phyloP scores from a whole-genome alignment of 2,113 vertebrate species.

The Mustelus asterias region DNA sequence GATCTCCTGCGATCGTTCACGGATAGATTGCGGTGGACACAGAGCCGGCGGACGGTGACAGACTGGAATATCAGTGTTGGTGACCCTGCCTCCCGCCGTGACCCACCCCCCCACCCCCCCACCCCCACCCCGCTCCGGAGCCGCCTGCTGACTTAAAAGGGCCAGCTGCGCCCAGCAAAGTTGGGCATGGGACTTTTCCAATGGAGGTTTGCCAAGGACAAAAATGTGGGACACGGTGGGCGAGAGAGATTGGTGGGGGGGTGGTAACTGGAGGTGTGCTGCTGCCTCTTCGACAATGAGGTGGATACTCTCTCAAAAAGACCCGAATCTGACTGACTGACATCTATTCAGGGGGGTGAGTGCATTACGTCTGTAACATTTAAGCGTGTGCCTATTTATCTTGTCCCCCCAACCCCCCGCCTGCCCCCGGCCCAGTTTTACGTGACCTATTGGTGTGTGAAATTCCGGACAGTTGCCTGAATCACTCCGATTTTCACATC shows the following conservation, averaged over 20 bases:
- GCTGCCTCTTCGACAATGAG: neutral
- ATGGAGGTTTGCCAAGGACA: too few relatives aligned
- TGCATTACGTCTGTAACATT: neutral
- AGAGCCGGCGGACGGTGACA: neutral
- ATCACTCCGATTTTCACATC: too few relatives aligned
- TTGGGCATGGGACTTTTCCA: neutral
- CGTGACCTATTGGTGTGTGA: too few relatives aligned
- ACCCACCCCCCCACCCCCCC: too few relatives aligned
- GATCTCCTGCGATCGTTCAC: neutral
- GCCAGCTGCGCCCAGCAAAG: neutral
- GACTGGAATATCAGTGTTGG: neutral
- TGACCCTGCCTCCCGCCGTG: neutral
- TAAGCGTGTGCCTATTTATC: neutral
- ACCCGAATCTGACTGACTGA: neutral
- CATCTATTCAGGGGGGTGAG: neutral
- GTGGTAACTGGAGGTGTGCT: neutral
- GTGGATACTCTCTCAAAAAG: neutral
- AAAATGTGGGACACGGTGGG: too few relatives aligned
- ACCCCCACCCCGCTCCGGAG: neutral
- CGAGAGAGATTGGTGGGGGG: neutral
- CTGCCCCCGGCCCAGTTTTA: neutral
- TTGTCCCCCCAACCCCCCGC: neutral
- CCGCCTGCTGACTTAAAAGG: too few relatives aligned
- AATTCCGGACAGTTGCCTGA: neutral
- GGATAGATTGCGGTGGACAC: too few relatives aligned